These are phyloP conservation scores for Festucalex cinctus DNA, from an alignment of 2,113 vertebrate genomes.

Conservation along the genomic window DNA sequence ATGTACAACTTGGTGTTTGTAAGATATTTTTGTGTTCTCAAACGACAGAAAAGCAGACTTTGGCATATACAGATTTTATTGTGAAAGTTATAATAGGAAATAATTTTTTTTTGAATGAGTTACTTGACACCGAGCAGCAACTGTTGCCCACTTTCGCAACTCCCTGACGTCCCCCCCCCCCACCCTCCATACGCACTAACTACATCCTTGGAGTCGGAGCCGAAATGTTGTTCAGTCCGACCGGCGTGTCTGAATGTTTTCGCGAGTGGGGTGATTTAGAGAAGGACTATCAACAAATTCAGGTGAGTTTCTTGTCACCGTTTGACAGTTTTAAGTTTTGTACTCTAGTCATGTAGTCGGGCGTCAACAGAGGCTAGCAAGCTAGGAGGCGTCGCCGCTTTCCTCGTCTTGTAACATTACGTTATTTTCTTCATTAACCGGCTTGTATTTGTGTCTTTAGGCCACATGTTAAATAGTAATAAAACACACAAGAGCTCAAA, in stretches of 20 bases:
- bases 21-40: background rate
- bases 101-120: no score
- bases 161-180: background rate
- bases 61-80: background rate
- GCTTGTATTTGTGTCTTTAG: background rate
- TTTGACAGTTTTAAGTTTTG: background rate
- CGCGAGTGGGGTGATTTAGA: slow-evolving; percentile 88
- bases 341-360: background rate
- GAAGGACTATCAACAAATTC: slow-evolving; percentile 84
- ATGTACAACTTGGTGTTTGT: background rate
- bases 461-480: background rate
- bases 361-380: background rate
- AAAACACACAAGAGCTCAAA: background rate
- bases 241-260: slow-evolving; percentile 73
- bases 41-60: background rate
- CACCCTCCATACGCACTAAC: background rate
- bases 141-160: background rate
- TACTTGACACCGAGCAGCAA: background rate
- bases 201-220: background rate
- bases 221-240: slow-evolving; percentile 60
- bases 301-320: slow-evolving; percentile 68
- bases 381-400: background rate
- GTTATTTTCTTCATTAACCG: background rate
- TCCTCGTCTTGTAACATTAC: background rate
- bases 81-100: background rate